Conservation (phyloP, 92 coral and sea anemone species). For the Phenganax stokvisi region DNA sequence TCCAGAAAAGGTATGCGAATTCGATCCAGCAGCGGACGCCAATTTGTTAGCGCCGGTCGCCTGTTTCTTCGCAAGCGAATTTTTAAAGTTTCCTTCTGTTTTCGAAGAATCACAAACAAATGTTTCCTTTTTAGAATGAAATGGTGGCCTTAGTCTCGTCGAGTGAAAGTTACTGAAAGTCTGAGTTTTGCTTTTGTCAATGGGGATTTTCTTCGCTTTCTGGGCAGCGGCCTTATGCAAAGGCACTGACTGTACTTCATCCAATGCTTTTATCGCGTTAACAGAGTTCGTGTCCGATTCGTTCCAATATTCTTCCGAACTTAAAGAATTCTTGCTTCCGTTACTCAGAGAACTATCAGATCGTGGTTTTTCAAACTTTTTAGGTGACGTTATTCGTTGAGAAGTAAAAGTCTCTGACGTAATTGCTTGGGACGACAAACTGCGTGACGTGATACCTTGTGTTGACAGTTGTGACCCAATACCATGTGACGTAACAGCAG, state of each 20-base stretch:
- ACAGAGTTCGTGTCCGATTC: not conserved
- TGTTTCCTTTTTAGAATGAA: too few relatives aligned
- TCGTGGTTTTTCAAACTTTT: not conserved
- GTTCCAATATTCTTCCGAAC: not conserved
- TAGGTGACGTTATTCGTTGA: too few relatives aligned
- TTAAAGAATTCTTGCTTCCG: not conserved
- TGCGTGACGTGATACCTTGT: too few relatives aligned
- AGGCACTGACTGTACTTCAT: not conserved
- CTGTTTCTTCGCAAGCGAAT: not conserved
- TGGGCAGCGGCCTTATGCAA: not conserved
- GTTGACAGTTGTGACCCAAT: too few relatives aligned
- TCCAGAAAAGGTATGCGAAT: not conserved
- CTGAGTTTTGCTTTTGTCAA: not conserved
- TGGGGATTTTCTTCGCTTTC: not conserved
- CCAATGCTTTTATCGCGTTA: not conserved
- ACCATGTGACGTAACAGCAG: too few relatives aligned
- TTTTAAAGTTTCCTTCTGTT: not conserved
- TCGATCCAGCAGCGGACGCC: not conserved
- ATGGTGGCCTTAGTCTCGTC: not conserved
- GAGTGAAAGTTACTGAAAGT: not conserved
- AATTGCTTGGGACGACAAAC: too few relatives aligned
- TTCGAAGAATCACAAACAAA: not conserved
- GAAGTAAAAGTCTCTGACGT: too few relatives aligned
- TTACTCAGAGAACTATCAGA: not conserved
- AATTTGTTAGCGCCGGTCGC: not conserved